Percentiles rank a stretch among this genome's conserved stretches.
phyloP scores from a whole-genome alignment of 1,140 invertebrate genomes.

The Cydia pomonella region DNA sequence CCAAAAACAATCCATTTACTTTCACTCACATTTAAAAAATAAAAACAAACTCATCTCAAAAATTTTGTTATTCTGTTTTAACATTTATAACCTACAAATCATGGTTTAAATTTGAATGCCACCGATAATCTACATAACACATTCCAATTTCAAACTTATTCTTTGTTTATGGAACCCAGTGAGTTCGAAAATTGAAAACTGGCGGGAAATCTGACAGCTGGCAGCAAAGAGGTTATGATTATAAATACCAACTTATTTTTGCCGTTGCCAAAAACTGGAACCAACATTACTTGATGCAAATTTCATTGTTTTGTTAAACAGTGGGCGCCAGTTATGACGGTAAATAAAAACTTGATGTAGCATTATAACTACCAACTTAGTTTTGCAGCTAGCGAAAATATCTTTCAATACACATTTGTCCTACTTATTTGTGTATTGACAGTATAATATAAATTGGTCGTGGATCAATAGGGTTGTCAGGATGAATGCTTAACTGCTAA shows the following conservation, averaged over 20 bases:
- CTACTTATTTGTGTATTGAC: not conserved
- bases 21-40: not conserved
- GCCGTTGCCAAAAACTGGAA: not conserved
- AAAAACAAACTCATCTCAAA: not conserved
- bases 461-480: conserved; percentile 10
- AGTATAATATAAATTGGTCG: not conserved
- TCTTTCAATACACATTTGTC: not conserved
- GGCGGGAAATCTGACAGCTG: conserved; percentile 23
- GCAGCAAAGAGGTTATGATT: conserved; percentile 23
- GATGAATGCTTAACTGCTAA: conserved; percentile 12
- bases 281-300: not conserved
- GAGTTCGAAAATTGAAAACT: conserved; percentile 30
- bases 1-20: conserved; percentile 19
- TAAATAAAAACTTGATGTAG: not conserved
- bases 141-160: conserved; percentile 3
- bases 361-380: not conserved
- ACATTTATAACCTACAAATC: not conserved
- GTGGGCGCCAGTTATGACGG: not conserved
- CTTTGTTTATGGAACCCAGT: conserved; percentile 25
- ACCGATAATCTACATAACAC: not conserved
- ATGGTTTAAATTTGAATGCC: not conserved
- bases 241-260: not conserved
- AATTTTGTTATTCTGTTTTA: not conserved
- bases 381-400: not conserved
- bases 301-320: not conserved